Evolutionary conservation across 2,113 vertebrate species (phyloP).

Genomic region (Psammodynastes pulverulentus): DNA sequence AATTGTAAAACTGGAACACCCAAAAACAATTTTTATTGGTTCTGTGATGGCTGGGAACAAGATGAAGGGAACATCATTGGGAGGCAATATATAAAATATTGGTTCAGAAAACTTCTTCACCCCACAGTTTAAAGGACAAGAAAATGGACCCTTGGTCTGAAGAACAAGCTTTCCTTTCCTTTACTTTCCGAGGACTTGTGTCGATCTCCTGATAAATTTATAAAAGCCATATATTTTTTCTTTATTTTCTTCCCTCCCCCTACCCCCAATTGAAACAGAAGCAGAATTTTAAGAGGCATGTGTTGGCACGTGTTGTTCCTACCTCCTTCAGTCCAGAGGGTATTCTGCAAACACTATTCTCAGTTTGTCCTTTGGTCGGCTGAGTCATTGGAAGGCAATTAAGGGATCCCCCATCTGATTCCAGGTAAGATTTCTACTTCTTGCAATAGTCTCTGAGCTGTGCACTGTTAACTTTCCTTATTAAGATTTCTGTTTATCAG

Average conservation of each 20-base stretch:
- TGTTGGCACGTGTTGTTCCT: not conserved
- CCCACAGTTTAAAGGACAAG: not conserved
- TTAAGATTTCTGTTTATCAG: not conserved
- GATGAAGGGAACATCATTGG: not conserved
- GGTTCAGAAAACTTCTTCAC: not conserved
- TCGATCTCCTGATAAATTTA: not conserved
- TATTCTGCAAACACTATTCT: not conserved
- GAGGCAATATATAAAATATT: not conserved
- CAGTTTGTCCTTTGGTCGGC: not conserved
- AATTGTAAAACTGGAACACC: not conserved
- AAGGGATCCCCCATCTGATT: not conserved
- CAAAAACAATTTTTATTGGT: not conserved
- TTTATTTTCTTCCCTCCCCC: not conserved
- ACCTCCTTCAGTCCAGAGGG: not conserved
- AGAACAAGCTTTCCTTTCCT: not conserved
- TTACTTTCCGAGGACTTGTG: not conserved
- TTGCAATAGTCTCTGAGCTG: not conserved
- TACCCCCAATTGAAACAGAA: constrained; percentile 12
- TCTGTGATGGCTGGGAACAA: not conserved
- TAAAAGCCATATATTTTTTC: not conserved
- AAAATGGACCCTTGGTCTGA: constrained; percentile 2
- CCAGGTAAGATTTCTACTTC: not conserved
- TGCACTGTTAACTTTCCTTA: not conserved
- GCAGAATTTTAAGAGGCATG: constrained; percentile 16
- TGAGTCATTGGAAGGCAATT: not conserved